Conservation (phyloP, 2,888 invertebrate species). For the Agonopterix alstromeriana region DNA sequence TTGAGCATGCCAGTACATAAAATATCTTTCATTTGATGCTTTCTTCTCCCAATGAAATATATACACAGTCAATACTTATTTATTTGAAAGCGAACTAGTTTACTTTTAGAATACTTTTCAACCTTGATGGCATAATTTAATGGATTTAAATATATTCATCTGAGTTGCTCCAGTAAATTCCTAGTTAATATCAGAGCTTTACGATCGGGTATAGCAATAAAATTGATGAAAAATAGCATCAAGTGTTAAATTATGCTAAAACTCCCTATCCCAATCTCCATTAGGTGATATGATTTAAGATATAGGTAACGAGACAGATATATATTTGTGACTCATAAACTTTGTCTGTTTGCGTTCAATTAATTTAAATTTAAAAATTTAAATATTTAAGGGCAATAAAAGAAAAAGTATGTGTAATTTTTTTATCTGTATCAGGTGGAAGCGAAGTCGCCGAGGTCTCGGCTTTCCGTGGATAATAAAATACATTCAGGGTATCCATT, state of each 20-base stretch:
- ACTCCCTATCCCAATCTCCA: conserved; percentile 33
- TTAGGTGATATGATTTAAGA: conserved; percentile 42
- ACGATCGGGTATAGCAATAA: conserved; percentile 36
- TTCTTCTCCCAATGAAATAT: no score
- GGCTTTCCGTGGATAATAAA: conserved; percentile 57
- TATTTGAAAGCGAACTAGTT: not conserved
- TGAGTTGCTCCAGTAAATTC: conserved; percentile 8
- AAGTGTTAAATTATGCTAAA: conserved; percentile 47
- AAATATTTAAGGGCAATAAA: conserved; percentile 52
- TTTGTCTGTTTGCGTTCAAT: conserved; percentile 61
- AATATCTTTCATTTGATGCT: no score
- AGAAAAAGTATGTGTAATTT: conserved; percentile 57
- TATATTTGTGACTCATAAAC: conserved; percentile 45
- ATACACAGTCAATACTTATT: not conserved
- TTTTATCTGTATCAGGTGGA: conserved; percentile 57
- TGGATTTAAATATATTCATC: conserved; percentile 4
- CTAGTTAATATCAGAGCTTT: conserved; percentile 22
- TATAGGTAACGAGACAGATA: conserved; percentile 33
- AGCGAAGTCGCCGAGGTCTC: conserved; percentile 28
- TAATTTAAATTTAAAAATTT: conserved; percentile 63
- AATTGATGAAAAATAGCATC: conserved; percentile 46
- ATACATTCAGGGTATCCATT: conserved; percentile 59
- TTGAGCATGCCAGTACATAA: not conserved
- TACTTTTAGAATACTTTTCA: conserved; percentile 1
- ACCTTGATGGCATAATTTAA: conserved; percentile 3